Evolutionary conservation across 2,113 vertebrate genomes (phyloP).

Genomic region (Takifugu flavidus): DNA sequence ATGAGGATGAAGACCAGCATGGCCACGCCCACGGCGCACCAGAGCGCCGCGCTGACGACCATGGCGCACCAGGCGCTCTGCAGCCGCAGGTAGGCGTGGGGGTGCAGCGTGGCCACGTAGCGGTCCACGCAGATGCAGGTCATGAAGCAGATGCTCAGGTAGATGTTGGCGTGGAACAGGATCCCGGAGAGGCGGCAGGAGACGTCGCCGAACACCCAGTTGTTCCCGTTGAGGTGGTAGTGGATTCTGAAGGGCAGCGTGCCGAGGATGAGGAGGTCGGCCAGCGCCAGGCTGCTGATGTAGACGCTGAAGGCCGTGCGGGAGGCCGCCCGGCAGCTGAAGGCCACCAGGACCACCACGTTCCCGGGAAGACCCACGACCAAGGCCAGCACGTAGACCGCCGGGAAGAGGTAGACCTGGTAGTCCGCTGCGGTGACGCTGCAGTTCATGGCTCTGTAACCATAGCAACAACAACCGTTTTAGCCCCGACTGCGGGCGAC

Average conservation of each 20-base stretch:
- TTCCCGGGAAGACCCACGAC: conserved; percentile 78
- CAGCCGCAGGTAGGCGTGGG: conserved; percentile 70
- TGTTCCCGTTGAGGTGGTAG: conserved; percentile 73
- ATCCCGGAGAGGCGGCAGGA: conserved; percentile 69
- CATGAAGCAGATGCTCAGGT: conserved; percentile 80
- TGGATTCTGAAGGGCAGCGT: conserved; percentile 80
- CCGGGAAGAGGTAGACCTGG: conserved; percentile 73
- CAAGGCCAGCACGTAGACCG: conserved; percentile 70
- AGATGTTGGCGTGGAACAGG: conserved; percentile 75
- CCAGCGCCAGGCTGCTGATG: conserved; percentile 78
- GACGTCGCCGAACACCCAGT: conserved; percentile 76
- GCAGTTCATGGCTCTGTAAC: conserved; percentile 33
- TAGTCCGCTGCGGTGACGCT: conserved; percentile 55
- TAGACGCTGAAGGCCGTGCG: conserved; percentile 68
- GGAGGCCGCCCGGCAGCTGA: conserved; percentile 49
- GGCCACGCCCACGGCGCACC: conserved; percentile 26
- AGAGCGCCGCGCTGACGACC: conserved; percentile 51
- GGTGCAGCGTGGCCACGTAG: conserved; percentile 78
- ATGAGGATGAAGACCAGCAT: conserved; percentile 51
- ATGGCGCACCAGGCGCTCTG: conserved; percentile 2
- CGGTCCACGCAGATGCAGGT: conserved; percentile 78
- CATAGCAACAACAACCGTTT: conserved; percentile 36
- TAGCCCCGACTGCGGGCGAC: conserved; percentile 9
- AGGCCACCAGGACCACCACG: conserved; percentile 64
- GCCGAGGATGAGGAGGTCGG: conserved; percentile 71